A percentile compares a stretch with the other conserved stretches of the same genome.
phyloP scores from a whole-genome alignment of 1,140 invertebrate species.

The Laupala kohalensis region DNA sequence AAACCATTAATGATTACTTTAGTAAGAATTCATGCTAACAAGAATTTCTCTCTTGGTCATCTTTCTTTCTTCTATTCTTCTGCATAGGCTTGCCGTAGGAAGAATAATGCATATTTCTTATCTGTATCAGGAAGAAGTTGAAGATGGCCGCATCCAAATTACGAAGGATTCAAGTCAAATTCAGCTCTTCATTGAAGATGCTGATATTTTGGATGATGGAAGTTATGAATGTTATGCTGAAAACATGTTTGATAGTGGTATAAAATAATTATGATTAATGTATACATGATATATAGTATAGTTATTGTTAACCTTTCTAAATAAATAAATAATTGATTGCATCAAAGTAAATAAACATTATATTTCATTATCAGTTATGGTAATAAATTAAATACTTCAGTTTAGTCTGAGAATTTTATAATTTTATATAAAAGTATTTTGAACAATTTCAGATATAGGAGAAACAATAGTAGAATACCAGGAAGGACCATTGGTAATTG shows the following conservation, averaged over 20 bases:
- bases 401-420: background rate
- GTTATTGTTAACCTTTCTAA: background rate
- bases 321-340: background rate
- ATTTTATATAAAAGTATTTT: background rate
- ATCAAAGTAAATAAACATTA: background rate
- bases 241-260: slow-evolving; percentile 8
- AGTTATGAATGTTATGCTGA: slow-evolving; percentile 8
- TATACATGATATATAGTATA: background rate
- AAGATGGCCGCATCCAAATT: background rate
- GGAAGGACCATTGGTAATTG: slow-evolving; percentile 4
- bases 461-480: background rate
- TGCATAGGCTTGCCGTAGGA: background rate
- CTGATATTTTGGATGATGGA: slow-evolving; percentile 1
- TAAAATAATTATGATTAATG: background rate
- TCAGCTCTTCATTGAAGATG: background rate
- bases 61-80: too few relatives aligned
- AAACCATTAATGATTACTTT: too few relatives aligned
- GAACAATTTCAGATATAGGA: background rate
- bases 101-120: background rate
- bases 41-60: too few relatives aligned
- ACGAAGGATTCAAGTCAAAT: background rate
- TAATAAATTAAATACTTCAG: background rate
- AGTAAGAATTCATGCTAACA: too few relatives aligned
- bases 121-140: background rate
- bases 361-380: background rate